Evolutionary conservation across 2,113 vertebrate species (phyloP), one percentile per base, ranked within the genome.

Genomic region (Mus pahari): DNA sequence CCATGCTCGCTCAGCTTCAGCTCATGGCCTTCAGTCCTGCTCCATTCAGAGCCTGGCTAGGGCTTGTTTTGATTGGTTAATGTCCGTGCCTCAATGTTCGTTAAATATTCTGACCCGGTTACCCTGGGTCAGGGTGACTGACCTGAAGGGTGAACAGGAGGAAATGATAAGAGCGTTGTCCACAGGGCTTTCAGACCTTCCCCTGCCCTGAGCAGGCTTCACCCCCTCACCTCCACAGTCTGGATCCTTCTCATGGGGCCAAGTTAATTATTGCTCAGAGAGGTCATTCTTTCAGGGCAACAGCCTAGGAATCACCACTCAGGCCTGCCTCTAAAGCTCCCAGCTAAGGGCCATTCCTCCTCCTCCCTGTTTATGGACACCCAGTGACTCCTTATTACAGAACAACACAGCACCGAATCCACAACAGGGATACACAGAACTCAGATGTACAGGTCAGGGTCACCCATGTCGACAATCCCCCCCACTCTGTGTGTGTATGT

Each of bases 231-330:
- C 83, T 78, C 60, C 82, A 90, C 93, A 90, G 94, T 96, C 19
- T 86, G 90, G 77, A 90, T 86, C 91, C 91, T 90, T 97, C 92
- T 96, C 81, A 95, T 0, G 3, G 73, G 58, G 20, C 48, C 92
- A 77, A 71, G 97, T 98, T 98, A 97, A 98, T 97, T n/a, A 98
- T 97, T 97, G 94, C 60, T 90, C 64, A 96, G 26, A 94, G 53
- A 98, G 96, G 94, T 93, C 96, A 95, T 96, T 95, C 88, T 82
- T 64, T 92, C 33, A 36, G 71, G 92, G 81, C 75, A 81, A 86
- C 64, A 86, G 87, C 89, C 71, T 66, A 48, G 53, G 74, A 95
- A 64, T 75, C 48, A 33, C 68, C 81, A 86, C 45, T 73, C 71
- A 74, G 86, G 22, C 45, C 64, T 79, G 45, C 88, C 48, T 75